Evolutionary conservation across 2,888 invertebrate species (phyloP).

Genomic region (Lapara coniferarum): DNA sequence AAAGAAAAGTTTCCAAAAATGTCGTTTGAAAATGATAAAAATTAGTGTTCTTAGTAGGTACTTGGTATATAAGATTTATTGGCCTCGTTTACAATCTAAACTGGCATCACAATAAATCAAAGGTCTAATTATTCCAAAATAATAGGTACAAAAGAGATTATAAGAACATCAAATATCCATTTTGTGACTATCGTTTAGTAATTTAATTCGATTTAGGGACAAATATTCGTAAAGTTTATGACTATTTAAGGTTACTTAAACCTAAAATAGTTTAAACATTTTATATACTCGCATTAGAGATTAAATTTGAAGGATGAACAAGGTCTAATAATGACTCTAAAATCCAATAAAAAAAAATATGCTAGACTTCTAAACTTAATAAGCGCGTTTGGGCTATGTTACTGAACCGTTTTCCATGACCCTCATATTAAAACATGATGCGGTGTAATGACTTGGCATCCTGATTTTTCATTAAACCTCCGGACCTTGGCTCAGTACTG

Average conservation of each 20-base stretch:
- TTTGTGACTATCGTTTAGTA: not conserved
- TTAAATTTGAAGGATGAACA: too few relatives aligned
- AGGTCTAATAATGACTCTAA: too few relatives aligned
- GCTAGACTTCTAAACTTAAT: not conserved
- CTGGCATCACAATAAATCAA: not conserved
- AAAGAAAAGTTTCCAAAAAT: too few relatives aligned
- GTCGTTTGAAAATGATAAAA: not conserved
- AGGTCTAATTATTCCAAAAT: not conserved
- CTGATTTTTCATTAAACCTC: constrained; percentile 9
- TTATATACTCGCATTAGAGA: too few relatives aligned
- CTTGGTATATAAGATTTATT: not conserved
- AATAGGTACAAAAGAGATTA: not conserved
- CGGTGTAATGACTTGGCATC: constrained; percentile 7
- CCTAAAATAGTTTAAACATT: too few relatives aligned
- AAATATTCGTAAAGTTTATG: not conserved
- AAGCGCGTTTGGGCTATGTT: not conserved
- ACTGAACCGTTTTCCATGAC: constrained; percentile 3
- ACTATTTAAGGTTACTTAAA: too few relatives aligned
- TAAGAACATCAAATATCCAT: not conserved
- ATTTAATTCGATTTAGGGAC: not conserved
- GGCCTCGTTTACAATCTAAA: not conserved
- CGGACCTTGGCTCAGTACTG: constrained; percentile 10
- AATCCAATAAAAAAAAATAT: too few relatives aligned
- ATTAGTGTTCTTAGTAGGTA: not conserved
- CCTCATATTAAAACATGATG: constrained; percentile 11